Evolutionary conservation across 2,797 vertebrate genomes (phyloP).

Genomic region (Coregonus sp.): DNA sequence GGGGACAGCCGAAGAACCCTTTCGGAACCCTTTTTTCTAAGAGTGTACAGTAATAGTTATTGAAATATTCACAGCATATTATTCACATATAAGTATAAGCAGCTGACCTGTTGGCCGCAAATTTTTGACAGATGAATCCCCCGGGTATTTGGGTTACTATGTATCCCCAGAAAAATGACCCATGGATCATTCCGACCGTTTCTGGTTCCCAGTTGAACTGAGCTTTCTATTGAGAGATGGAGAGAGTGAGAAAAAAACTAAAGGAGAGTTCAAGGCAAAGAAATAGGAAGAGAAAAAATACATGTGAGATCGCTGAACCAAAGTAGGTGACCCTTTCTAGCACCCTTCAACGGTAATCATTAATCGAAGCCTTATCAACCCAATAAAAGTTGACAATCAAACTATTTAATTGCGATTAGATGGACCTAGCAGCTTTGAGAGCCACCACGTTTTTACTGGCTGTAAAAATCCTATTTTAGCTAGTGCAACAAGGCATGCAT

Average conservation of each 20-base stretch:
- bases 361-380: no score
- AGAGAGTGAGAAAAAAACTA: background rate
- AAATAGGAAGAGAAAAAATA: background rate
- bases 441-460: no score
- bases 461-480: no score
- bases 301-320: background rate
- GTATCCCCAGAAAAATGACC: slow-evolving; percentile 96
- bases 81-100: background rate
- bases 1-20: no score
- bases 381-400: no score
- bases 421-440: no score
- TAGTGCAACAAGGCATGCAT: background rate
- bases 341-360: no score
- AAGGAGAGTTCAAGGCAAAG: background rate
- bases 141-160: slow-evolving; percentile 96
- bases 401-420: no score
- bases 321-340: background rate
- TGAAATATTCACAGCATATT: background rate
- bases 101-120: slow-evolving; percentile 89
- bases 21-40: no score
- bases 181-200: slow-evolving; percentile 93
- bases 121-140: slow-evolving; percentile 92
- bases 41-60: background rate
- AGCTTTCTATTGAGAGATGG: slow-evolving; percentile 74
- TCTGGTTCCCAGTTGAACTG: slow-evolving; percentile 93